Evolutionary conservation across 2,888 invertebrate genomes (phyloP).

Genomic region (Lathronympha strigana): DNA sequence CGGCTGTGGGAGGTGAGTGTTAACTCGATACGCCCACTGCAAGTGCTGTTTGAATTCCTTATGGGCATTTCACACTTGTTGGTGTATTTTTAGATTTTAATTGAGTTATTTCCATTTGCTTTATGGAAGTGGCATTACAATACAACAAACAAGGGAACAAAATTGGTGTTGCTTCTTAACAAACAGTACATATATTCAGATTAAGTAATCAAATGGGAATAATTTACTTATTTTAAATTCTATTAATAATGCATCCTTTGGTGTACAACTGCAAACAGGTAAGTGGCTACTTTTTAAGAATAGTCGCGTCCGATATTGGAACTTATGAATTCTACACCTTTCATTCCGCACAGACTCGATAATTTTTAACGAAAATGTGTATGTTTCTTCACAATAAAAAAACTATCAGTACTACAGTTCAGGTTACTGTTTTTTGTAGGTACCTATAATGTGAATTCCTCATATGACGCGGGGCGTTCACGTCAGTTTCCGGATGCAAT

Average conservation of each 20-base stretch:
- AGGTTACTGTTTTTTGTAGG: neutral
- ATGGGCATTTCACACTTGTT: neutral
- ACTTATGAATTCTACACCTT: too few species aligned
- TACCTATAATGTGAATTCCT: neutral
- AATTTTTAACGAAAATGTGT: neutral
- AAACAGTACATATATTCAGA: neutral
- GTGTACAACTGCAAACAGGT: neutral
- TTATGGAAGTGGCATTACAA: neutral
- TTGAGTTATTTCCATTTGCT: neutral
- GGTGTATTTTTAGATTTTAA: neutral
- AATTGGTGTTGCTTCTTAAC: neutral
- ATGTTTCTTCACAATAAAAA: neutral
- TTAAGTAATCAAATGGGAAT: neutral
- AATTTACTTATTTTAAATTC: neutral
- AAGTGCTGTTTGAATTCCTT: neutral
- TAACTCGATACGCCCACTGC: constrained; percentile 27
- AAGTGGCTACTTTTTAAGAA: neutral
- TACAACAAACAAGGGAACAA: neutral
- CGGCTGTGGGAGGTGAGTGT: constrained; percentile 27
- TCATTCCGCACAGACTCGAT: too few species aligned
- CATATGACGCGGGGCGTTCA: constrained; percentile 12
- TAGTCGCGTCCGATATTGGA: neutral
- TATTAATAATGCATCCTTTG: neutral
- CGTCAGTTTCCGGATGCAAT: constrained; percentile 19
- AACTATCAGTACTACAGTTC: neutral